Conservation (phyloP, 2,113 vertebrate genomes). For the Sylvia atricapilla region DNA sequence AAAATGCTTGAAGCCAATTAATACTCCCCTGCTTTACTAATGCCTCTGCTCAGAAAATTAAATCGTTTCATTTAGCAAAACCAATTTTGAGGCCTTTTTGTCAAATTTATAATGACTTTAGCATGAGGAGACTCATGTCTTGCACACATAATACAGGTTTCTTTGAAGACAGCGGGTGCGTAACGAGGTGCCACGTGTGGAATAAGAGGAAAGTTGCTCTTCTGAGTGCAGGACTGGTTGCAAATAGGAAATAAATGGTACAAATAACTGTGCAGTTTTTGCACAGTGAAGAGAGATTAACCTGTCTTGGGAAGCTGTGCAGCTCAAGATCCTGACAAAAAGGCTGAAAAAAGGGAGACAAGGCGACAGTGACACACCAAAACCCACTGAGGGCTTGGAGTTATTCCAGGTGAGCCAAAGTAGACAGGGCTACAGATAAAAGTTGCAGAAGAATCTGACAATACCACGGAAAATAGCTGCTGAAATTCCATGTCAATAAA, state of each 20-base stretch:
- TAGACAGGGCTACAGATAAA: neutral
- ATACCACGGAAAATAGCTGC: neutral
- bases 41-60: constrained; percentile 11
- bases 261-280: neutral
- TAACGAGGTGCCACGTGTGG: neutral
- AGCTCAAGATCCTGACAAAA: neutral
- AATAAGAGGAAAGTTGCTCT: neutral
- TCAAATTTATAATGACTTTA: neutral
- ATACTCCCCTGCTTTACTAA: constrained; percentile 3
- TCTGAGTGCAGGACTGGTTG: neutral
- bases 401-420: constrained; percentile 15
- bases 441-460: constrained; percentile 3
- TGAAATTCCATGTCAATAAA: constrained; percentile 18
- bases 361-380: fast-evolving
- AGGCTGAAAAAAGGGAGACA: neutral
- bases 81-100: neutral
- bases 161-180: neutral
- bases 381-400: neutral
- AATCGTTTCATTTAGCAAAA: constrained; percentile 21
- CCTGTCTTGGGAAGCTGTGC: neutral
- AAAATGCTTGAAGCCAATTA: constrained; percentile 51
- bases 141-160: neutral
- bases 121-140: neutral
- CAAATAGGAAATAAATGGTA: neutral
- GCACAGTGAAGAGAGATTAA: neutral